Base-by-base conservation (phyloP, 2,888 invertebrate species). In the Zygogramma bicolorata region DNA sequence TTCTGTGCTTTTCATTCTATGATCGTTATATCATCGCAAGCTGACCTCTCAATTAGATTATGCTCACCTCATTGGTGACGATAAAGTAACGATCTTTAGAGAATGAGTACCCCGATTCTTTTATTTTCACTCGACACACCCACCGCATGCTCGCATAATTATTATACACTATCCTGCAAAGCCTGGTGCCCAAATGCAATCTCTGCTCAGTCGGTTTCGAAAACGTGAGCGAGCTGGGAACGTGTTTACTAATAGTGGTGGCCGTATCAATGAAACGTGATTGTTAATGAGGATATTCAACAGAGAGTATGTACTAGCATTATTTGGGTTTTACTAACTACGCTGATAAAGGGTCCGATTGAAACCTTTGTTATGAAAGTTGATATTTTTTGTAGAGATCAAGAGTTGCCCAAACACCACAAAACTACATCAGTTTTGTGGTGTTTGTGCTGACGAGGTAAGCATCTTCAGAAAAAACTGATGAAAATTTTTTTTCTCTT, bases 221-320 rank as follows among this genome's bases (percentile, higher is more conserved):
- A 53, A 53, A 53, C 53, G 22, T 53, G 53, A 53, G n/a, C n/a
- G n/a, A n/a, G 27, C 13, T 7, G 53, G 25, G 27, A 53, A 53
- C 53, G 53, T 53, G 59, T 49, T 25, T 49, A 34, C 25, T 42
- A 22, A 58, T 70, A 29, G 31, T 60, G 6, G 29, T 22, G 31
- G 6, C 46, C 22, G n/a, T 20, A 42, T 31, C 38, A 60, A 60
- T 40, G 46, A 59, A 67, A 40, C 67, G 59, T 42, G 59, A 10
- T 57, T 49, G 15, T 13, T 66, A 59, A 60, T 42, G 27, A 46
- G 42, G 60, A 60, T 67, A 42, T 46, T 46, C 20, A 46, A 20
- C n/a, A n/a, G n/a, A n/a, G 20, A 46, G 46, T 46, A 46, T 46
- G 46, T 46, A 46, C 8, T 13, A 15, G 7, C 13, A 1, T 38